These are phyloP conservation scores for Channa argus DNA, from an alignment of 2,113 vertebrate species.

Conservation along the genomic window DNA sequence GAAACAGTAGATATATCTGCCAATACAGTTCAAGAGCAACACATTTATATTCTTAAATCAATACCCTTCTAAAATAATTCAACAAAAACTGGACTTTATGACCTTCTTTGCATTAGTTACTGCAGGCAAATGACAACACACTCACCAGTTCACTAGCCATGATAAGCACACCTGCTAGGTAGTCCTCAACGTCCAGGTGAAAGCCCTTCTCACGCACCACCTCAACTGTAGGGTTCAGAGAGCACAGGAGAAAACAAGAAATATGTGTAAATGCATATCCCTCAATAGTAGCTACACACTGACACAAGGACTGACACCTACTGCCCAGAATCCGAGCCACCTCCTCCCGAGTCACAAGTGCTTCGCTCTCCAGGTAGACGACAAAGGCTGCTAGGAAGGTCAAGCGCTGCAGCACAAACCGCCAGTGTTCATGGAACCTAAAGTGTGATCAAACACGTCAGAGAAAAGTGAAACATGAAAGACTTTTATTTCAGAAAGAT, in stretches of 20 bases:
- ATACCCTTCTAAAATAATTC: too few relatives aligned
- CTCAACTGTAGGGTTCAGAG: constrained; percentile 85
- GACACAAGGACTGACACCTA: constrained; percentile 78
- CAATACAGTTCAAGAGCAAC: too few relatives aligned
- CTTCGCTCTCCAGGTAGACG: constrained; percentile 94
- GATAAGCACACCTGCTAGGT: constrained; percentile 94
- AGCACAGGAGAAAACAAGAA: neutral
- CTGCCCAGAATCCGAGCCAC: constrained; percentile 94
- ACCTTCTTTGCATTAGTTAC: too few relatives aligned
- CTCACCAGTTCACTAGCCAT: constrained; percentile 97
- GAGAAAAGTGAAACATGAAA: neutral
- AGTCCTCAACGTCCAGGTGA: constrained; percentile 97
- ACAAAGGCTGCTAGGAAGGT: constrained; percentile 93
- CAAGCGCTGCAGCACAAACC: constrained; percentile 95
- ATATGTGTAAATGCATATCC: neutral
- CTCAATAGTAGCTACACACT: neutral
- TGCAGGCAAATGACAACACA: neutral
- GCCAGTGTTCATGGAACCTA: constrained; percentile 98
- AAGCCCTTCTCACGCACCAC: constrained; percentile 95
- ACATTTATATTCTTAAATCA: too few relatives aligned
- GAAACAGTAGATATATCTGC: too few relatives aligned
- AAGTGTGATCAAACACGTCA: neutral
- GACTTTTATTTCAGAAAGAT: neutral
- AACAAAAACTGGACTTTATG: too few relatives aligned
- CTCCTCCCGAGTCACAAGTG: constrained; percentile 92